These are phyloP conservation scores for Apogon talboti DNA, from an alignment of 2,797 vertebrate species.

Conservation along the genomic window DNA sequence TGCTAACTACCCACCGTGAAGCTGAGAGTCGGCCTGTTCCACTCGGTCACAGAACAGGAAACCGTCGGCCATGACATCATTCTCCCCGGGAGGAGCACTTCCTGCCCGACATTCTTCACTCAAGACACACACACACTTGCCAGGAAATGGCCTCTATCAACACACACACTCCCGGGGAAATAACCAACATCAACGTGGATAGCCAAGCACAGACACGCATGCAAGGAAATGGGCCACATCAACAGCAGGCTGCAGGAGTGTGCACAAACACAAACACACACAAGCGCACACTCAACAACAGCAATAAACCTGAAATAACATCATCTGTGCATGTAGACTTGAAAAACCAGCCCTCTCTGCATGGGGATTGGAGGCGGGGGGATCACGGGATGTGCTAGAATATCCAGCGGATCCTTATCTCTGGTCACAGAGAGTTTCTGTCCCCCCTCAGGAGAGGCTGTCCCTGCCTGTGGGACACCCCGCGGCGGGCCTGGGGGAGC, in stretches of 20 bases:
- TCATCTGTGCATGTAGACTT: conserved; percentile 50
- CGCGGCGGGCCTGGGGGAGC: conserved; percentile 54
- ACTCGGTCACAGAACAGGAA: conserved; percentile 76
- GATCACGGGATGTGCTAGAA: conserved; percentile 42
- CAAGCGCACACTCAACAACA: conserved; percentile 59
- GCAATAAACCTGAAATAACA: conserved; percentile 78
- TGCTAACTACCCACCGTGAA: conserved; percentile 47
- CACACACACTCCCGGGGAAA: conserved; percentile 73
- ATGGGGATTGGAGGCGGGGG: conserved; percentile 17
- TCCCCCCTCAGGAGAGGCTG: conserved; percentile 50
- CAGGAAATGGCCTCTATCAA: conserved; percentile 83
- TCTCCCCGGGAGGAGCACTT: conserved; percentile 83
- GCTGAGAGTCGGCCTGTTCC: conserved; percentile 45
- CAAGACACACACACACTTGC: conserved; percentile 77
- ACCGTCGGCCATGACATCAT: conserved; percentile 80
- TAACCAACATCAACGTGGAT: conserved; percentile 64
- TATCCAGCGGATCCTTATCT: conserved; percentile 75
- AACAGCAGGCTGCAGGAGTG: conserved; percentile 69
- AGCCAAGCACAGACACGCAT: conserved; percentile 69
- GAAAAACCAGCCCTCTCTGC: conserved; percentile 35
- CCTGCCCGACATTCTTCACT: conserved; percentile 84
- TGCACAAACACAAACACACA: conserved; percentile 73
- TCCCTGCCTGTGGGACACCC: conserved; percentile 70
- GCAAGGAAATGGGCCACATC: conserved; percentile 79
- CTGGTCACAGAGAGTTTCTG: conserved; percentile 63